Evolutionary conservation across 2,113 vertebrate genomes (phyloP).

Genomic region (Neogobius melanostomus): DNA sequence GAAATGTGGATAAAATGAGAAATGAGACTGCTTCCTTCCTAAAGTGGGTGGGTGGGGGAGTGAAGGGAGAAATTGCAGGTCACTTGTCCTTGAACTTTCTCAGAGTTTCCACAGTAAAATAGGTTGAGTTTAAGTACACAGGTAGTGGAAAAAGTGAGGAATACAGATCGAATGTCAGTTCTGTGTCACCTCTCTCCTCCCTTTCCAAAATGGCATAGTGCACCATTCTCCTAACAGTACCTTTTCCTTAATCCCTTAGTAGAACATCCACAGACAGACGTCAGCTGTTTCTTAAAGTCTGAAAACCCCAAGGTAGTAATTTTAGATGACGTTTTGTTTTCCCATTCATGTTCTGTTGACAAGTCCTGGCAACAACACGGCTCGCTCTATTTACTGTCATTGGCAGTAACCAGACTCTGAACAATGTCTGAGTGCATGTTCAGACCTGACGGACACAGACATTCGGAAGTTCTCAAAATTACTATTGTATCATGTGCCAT

Average conservation of each 20-base stretch:
- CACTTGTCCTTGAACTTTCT: too few relatives aligned
- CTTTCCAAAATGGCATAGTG: background rate
- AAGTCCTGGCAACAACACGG: background rate
- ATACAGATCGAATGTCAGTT: too few relatives aligned
- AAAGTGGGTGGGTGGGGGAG: too few relatives aligned
- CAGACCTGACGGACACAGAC: conserved; percentile 10
- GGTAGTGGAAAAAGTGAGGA: too few relatives aligned
- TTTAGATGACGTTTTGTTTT: background rate
- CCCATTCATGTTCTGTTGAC: background rate
- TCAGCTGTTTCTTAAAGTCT: background rate
- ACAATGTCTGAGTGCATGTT: conserved; percentile 5
- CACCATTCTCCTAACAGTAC: background rate
- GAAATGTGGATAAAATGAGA: too few relatives aligned
- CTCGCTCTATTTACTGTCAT: conserved; percentile 41
- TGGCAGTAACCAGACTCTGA: conserved; percentile 27
- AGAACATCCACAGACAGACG: background rate
- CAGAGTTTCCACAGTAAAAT: too few relatives aligned
- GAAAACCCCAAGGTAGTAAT: background rate
- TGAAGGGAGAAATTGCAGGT: too few relatives aligned
- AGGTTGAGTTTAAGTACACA: too few relatives aligned
- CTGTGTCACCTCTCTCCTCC: background rate
- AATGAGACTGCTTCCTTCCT: too few relatives aligned
- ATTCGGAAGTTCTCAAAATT: background rate
- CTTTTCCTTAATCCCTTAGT: background rate
- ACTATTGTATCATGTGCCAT: background rate